Base-by-base conservation (phyloP, 1,140 invertebrate species). In the Globodera rostochiensis region DNA sequence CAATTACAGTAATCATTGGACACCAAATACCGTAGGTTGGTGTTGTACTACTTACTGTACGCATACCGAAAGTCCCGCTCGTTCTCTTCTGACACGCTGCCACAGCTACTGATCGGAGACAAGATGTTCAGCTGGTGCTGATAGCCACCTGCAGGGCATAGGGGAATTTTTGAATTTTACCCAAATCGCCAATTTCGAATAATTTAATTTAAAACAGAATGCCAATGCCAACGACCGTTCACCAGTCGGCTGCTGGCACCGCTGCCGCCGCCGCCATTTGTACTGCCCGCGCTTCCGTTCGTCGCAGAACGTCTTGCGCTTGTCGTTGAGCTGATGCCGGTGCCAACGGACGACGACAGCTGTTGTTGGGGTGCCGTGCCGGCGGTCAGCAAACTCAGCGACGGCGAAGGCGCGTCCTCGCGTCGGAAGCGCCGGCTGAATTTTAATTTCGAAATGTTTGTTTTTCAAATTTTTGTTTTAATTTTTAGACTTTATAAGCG, bases 101-200 rank as follows among this genome's bases (percentile, higher is more conserved):
- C 77, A 69, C 77, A 78, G 47, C 77, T 78, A 36, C 77, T 78
- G 70, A 78, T 78, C 70, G 77, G 77, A 9, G 77, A 78, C 36
- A 78, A 25, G 46, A 71, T 19, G 36, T 71, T 71, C 69, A 71
- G 69, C 69, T 71, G 69, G n/a, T 64, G 57, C 19, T 64, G 57
- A 19, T 64, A 64, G 15, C 11, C 57, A 64, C 13, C 57, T 64
- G 19, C 13, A 9, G 50, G 36, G 36, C 36, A 36, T 36, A 36
- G 36, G 36, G 36, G 36, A 36, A 36, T 36, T 36, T 36, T 36
- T 36, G 36, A 36, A 36, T 36, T 36, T 36, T 1, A 36, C 36
- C 2, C 36, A 36, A 36, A 36, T 36, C 36, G 36, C 36, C 36
- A 36, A 36, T 36, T 36, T 36, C 36, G 3, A 36, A 36, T 25